phyloP scores from a whole-genome alignment of 2,888 invertebrate species.

The Chloroclystis v-ata region DNA sequence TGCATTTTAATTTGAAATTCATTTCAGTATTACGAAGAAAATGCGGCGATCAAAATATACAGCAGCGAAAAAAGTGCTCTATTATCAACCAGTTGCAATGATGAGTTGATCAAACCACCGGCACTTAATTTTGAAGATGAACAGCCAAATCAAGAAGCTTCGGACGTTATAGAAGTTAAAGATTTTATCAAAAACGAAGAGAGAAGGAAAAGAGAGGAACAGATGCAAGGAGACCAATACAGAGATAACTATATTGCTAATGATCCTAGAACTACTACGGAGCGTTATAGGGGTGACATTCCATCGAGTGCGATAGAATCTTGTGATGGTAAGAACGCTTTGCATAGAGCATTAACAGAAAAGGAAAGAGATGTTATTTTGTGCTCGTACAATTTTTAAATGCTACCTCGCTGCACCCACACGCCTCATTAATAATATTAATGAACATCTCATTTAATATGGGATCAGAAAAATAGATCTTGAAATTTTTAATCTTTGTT shows the following conservation, averaged over 20 bases:
- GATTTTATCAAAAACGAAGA: conserved; percentile 58
- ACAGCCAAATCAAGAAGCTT: conserved; percentile 32
- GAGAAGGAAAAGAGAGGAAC: conserved; percentile 52
- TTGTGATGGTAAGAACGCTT: conserved; percentile 58
- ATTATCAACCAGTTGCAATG: conserved; percentile 69
- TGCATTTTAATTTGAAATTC: no score
- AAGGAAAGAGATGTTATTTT: no score
- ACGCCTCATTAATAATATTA: no score
- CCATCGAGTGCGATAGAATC: conserved; percentile 64
- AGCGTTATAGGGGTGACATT: conserved; percentile 61
- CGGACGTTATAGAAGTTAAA: conserved; percentile 59
- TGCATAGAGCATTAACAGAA: no score
- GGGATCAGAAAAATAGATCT: no score
- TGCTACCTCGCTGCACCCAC: no score
- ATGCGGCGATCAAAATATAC: conserved; percentile 76
- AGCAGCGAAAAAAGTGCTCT: conserved; percentile 69
- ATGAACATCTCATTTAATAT: no score
- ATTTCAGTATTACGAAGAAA: conserved; percentile 78
- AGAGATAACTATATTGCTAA: conserved; percentile 36
- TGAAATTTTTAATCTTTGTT: no score
- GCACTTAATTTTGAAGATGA: conserved; percentile 46
- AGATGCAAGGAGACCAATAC: conserved; percentile 66
- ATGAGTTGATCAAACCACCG: conserved; percentile 45
- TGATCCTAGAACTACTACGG: conserved; percentile 29
- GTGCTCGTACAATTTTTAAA: no score